Evolutionary conservation across 2,888 invertebrate species (phyloP), one percentile per base, ranked within the genome.

Genomic region (Criorhina ranunculi): DNA sequence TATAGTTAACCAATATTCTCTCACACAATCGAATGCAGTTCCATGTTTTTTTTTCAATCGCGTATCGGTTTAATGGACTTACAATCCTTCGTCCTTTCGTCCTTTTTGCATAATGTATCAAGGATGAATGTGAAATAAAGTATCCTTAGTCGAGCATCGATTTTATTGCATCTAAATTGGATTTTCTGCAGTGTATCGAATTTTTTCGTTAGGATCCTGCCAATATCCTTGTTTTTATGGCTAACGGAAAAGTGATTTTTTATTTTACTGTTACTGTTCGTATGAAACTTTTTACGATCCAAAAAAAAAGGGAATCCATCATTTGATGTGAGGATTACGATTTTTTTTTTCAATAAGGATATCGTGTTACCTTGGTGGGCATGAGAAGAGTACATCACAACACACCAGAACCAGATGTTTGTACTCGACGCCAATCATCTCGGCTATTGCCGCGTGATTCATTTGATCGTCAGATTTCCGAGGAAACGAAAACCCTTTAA

Each of bases 11-110:
- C 46, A 53, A 35, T 46, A 64, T 78, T 81, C 62, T 76, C 79
- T 57, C 83, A 78, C 72, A 46, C 24, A 42, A 55, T 57, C n/a
- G 44, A 46, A 49, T 69, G 24, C 31, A 15, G 9, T 40, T 42
- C 5, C 5, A 15, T 19, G 8, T n/a, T 1, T 11, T 29, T 51
- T 66, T 11, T 17, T 51, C 53, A 40, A 90, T 90, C 90, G 89
- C 88, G 90, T 90, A 89, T 88, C 90, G 91, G 90, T 91, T 90
- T 91, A 91, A 91, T 90, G 87, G 90, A 90, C 90, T 91, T 91
- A 91, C 87, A 81, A 64, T 69, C 35, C 11, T 15, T 12, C 15
- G 11, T 46, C 49, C 49, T 12, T 24, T 15, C 24, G 40, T 80
- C 53, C 76, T 82, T 59, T 82, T 83, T 83, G 83, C 83, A 83